Conservation (phyloP, 2,888 invertebrate species). For the Leucoma salicis region DNA sequence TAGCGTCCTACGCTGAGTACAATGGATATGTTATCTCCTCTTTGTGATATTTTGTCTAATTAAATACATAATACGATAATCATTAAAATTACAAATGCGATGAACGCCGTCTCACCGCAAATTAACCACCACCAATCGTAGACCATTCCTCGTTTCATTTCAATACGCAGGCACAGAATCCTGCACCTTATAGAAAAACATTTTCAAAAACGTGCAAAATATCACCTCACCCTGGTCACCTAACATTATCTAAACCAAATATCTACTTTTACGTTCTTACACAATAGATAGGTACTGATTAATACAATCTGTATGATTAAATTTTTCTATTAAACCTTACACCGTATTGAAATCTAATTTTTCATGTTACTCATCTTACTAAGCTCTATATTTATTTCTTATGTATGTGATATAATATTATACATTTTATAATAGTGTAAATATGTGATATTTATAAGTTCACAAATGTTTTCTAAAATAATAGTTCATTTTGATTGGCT, state of each 20-base stretch:
- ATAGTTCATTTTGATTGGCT: slow-evolving; percentile 44
- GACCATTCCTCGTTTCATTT: slow-evolving; percentile 56
- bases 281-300: slow-evolving; percentile 67
- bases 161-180: slow-evolving; percentile 64
- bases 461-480: slow-evolving; percentile 63
- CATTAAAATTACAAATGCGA: slow-evolving; percentile 67
- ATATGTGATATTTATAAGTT: slow-evolving; percentile 72
- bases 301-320: slow-evolving; percentile 73
- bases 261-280: slow-evolving; percentile 73
- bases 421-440: slow-evolving; percentile 79
- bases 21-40: slow-evolving; percentile 76
- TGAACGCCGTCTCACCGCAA: slow-evolving; percentile 54
- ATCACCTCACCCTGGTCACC: slow-evolving; percentile 83
- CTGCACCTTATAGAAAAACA: slow-evolving; percentile 77
- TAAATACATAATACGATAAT: slow-evolving; percentile 47
- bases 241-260: slow-evolving; percentile 80
- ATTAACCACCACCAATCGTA: slow-evolving; percentile 62
- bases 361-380: slow-evolving; percentile 75
- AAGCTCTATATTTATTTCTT: slow-evolving; percentile 79
- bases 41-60: slow-evolving; percentile 57
- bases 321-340: slow-evolving; percentile 73
- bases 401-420: slow-evolving; percentile 74
- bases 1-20: slow-evolving; percentile 69
- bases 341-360: slow-evolving; percentile 67
- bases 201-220: slow-evolving; percentile 82